Evolutionary conservation across 2,888 invertebrate genomes (phyloP).

Genomic region (Beris chalybata): DNA sequence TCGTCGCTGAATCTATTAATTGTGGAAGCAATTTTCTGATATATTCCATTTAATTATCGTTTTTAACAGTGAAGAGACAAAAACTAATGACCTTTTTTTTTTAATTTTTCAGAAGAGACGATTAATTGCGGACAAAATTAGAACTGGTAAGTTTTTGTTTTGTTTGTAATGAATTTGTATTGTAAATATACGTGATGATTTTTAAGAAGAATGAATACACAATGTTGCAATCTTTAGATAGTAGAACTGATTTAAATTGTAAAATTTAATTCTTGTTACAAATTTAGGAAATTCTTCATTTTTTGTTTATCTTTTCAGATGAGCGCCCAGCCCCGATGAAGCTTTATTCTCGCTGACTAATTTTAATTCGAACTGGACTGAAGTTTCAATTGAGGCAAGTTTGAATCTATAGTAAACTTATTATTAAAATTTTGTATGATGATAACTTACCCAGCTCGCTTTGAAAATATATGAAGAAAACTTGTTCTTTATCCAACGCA

Average conservation of each 20-base stretch:
- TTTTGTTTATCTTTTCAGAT: neutral
- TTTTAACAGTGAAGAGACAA: neutral
- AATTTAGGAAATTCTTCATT: neutral
- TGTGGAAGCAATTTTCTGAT: constrained; percentile 33
- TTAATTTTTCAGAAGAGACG: neutral
- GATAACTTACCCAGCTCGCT: constrained; percentile 40
- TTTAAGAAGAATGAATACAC: too few relatives aligned
- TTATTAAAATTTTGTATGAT: constrained; percentile 14
- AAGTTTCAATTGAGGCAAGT: too few relatives aligned
- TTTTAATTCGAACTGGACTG: too few relatives aligned
- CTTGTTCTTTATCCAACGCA: constrained; percentile 37
- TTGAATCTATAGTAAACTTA: too few relatives aligned
- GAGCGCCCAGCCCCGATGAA: too few relatives aligned
- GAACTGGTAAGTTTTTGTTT: neutral
- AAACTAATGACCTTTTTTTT: neutral
- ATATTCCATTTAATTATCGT: neutral
- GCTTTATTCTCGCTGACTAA: too few relatives aligned
- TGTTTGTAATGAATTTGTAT: neutral
- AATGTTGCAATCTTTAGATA: neutral
- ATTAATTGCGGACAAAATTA: neutral
- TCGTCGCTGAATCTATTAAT: constrained; percentile 43
- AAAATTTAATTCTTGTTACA: neutral
- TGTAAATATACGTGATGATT: neutral
- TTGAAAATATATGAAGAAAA: constrained; percentile 40
- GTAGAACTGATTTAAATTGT: neutral